Evolutionary conservation across 1,140 invertebrate genomes (phyloP), one percentile per base, ranked within the genome.

Genomic region (Drosophila jambulina): DNA sequence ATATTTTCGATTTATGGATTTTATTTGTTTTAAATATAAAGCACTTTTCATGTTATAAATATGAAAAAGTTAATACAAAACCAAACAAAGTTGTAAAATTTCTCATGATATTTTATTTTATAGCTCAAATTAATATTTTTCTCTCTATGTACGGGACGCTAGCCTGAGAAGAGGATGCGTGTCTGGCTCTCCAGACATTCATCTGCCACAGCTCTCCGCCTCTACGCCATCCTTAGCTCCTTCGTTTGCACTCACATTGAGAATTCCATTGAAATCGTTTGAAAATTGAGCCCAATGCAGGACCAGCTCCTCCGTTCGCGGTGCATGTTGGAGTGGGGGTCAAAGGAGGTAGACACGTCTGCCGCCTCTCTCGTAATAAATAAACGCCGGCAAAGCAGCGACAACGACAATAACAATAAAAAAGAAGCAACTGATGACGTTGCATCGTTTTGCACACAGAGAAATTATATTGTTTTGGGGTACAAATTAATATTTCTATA

Each of bases 211-310:
- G 32, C 45, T 9, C 51, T 40, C 23, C 34, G 3, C 15, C 34
- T n/a, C 25, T 40, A 21, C 21, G 53, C 7, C 38, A 72, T 70
- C 69, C 62, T 54, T 36, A 7, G 62, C 67, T 68, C 62, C 48
- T 45, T 70, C 29, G 62, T 54, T 45, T 62, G 74, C 65, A 69
- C 77, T 48, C 64, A 62, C 51, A 67, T 71, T 53, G 57, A 88
- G 84, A 88, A 83, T 88, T 87, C 84, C 84, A 88, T 84, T 87
- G 84, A 87, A 87, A 87, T 87, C 80, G 77, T 87, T 87, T 87
- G 84, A 88, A 87, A 88, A 84, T 80, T 88, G 80, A 87, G 84
- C 84, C 72, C 53, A 61, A 70, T 75, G 74, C 63, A 56, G 64
- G 27, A 48, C 46, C 17, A 49, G 48, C 46, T 34, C 15, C 36